Percentiles rank a stretch among this genome's conserved stretches.
phyloP scores from a whole-genome alignment of 2,113 vertebrate species.

The Ctenodactylus gundi region DNA sequence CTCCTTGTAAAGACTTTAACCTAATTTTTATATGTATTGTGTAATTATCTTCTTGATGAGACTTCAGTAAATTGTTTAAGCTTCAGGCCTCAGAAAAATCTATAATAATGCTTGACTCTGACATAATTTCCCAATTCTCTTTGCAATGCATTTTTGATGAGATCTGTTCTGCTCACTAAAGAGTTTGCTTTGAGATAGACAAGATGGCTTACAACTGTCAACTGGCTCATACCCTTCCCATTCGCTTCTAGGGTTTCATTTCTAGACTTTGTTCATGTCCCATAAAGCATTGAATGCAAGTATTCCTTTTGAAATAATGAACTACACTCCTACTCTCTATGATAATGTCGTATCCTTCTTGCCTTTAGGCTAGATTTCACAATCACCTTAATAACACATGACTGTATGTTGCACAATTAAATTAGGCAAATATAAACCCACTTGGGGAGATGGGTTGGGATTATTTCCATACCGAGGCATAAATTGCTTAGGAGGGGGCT shows the following conservation, averaged over 20 bases:
- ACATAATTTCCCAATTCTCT: neutral
- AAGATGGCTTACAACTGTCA: neutral
- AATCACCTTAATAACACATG: constrained; percentile 7
- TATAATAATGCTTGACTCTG: neutral
- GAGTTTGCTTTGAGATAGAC: neutral
- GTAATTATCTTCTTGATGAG: neutral
- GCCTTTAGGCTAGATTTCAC: constrained; percentile 23
- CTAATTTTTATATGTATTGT: neutral
- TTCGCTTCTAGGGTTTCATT: neutral
- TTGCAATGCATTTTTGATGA: neutral
- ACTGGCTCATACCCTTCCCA: neutral
- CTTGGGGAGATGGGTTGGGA: neutral
- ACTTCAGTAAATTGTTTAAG: neutral
- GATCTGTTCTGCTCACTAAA: neutral
- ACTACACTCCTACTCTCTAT: neutral
- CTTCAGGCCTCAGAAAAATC: neutral
- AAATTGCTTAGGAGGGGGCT: neutral
- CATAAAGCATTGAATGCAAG: neutral
- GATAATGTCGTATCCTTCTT: constrained; percentile 18
- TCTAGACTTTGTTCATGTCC: neutral
- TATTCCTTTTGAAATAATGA: neutral
- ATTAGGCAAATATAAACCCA: constrained; percentile 30
- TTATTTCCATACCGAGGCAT: neutral
- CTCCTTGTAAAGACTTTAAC: neutral
- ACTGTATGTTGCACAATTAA: neutral